phyloP scores from a whole-genome alignment of 37 sponge, comb jelly and placozoan genomes.

The Cliona cf. orientalis region DNA sequence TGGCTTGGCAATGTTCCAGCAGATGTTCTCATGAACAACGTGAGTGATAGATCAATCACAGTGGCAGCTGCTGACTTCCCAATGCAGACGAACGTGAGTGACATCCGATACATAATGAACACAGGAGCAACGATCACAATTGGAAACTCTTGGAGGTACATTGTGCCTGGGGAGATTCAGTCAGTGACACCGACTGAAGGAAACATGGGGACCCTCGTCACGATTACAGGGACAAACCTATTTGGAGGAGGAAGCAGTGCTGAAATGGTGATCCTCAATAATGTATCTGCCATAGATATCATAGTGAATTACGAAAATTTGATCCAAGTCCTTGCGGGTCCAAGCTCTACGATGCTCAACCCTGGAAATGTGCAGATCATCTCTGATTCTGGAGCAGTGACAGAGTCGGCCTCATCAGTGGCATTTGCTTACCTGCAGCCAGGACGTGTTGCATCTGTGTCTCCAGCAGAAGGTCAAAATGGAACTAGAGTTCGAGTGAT shows the following conservation, averaged over 20 bases:
- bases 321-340: slow-evolving; percentile 60
- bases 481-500: slow-evolving; percentile 62
- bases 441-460: slow-evolving; percentile 1
- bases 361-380: slow-evolving; percentile 41
- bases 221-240: slow-evolving; percentile 55
- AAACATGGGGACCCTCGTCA: slow-evolving; percentile 61
- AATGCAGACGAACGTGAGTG: background rate
- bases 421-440: slow-evolving; percentile 38
- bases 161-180: slow-evolving; percentile 35
- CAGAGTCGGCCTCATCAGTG: slow-evolving; percentile 5
- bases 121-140: slow-evolving; percentile 39
- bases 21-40: background rate
- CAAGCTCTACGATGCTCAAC: background rate
- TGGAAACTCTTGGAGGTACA: slow-evolving; percentile 55
- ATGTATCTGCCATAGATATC: slow-evolving; percentile 23
- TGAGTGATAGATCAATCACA: slow-evolving; percentile 1
- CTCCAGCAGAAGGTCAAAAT: slow-evolving; percentile 47
- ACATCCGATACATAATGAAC: slow-evolving; percentile 31
- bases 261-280: slow-evolving; percentile 26
- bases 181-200: slow-evolving; percentile 57
- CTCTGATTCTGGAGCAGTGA: slow-evolving; percentile 57
- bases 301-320: slow-evolving; percentile 12
- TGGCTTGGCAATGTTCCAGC: slow-evolving; percentile 43
- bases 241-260: slow-evolving; percentile 58
- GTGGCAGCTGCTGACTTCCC: slow-evolving; percentile 17